Base-by-base conservation (phyloP, 1,140 invertebrate genomes). In the Drosophila bipectinata region DNA sequence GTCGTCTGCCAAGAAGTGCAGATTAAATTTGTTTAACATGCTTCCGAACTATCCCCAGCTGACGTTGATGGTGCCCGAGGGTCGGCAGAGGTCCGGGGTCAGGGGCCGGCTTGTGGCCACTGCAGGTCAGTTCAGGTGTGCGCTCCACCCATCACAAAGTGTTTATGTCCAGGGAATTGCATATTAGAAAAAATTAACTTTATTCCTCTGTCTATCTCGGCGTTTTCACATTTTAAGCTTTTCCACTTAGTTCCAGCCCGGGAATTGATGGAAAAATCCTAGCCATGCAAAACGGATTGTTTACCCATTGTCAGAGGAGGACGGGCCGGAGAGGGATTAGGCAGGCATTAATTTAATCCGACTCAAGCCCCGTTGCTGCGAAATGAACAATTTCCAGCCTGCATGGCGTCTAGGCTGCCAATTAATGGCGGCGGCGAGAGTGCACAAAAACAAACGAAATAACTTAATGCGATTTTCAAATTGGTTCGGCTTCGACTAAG, bases 11-110 rank as follows among this genome's bases (percentile, higher is more conserved):
- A 79, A 88, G 83, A 88, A 88, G 83, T 83, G 83, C 76, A 88
- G 83, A 88, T 88, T 88, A 88, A 88, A 88, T 88, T 88, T 88
- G 83, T 77, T 88, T 79, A 88, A 88, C 83, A 89, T 88, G 83
- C 84, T 83, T 87, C 75, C 63, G 66, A 53, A 66, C 54, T 56
- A 61, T 79, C 37, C 45, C 59, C 74, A 51, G 62, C 71, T 81
- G 67, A 78, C 60, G 63, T 24, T 51, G 63, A 66, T 66, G 62
- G 58, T 15, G 58, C 32, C 62, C 62, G 14, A 3, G 57, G 72
- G 68, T 78, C 61, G 59, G 63, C 26, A 7, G 26, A 28, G 6
- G 32, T 37, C 49, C 15, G 44, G 44, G 57, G 52, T 24, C 34
- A 48, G 52, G n/a, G 54, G 55, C 45, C 41, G 45, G 55, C 34